These are phyloP conservation scores for Gavia stellata DNA, from an alignment of 2,113 vertebrate species.

Conservation along the genomic window DNA sequence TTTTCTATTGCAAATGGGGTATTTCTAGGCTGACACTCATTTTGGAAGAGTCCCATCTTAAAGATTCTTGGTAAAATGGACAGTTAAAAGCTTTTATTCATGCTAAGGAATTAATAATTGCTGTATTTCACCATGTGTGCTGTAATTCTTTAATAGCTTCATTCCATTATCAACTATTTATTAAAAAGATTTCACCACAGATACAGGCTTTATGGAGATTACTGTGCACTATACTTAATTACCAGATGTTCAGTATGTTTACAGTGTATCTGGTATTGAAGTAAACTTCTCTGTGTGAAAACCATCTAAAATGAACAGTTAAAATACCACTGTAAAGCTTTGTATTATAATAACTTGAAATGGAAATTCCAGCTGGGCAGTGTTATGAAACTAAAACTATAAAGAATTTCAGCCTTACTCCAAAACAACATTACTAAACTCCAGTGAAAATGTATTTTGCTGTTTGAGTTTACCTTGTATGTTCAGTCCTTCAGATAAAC, in stretches of 20 bases:
- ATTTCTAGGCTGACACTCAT: background rate
- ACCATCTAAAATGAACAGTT: constrained; percentile 44
- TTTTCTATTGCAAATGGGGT: background rate
- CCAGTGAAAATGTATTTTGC: background rate
- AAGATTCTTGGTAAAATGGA: background rate
- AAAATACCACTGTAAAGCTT: constrained; percentile 29
- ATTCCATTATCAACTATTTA: constrained; percentile 63
- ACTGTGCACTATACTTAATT: constrained; percentile 55
- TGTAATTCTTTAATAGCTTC: constrained; percentile 54
- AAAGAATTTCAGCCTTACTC: background rate
- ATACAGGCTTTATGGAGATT: constrained; percentile 59
- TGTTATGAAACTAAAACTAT: constrained; percentile 26
- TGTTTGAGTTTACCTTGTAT: constrained; percentile 1
- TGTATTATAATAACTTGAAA: constrained; percentile 39
- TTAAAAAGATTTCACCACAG: constrained; percentile 54
- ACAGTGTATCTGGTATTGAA: constrained; percentile 39
- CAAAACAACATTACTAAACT: background rate
- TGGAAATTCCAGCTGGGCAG: constrained; percentile 46
- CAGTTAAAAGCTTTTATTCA: constrained; percentile 30
- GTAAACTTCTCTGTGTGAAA: constrained; percentile 59
- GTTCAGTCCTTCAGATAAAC: background rate
- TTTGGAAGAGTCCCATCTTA: background rate
- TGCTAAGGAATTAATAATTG: background rate
- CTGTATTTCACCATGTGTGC: constrained; percentile 7
- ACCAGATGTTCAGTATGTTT: constrained; percentile 62